Base-by-base conservation (phyloP, 2,797 vertebrate species). In the Oreochromis grahami region DNA sequence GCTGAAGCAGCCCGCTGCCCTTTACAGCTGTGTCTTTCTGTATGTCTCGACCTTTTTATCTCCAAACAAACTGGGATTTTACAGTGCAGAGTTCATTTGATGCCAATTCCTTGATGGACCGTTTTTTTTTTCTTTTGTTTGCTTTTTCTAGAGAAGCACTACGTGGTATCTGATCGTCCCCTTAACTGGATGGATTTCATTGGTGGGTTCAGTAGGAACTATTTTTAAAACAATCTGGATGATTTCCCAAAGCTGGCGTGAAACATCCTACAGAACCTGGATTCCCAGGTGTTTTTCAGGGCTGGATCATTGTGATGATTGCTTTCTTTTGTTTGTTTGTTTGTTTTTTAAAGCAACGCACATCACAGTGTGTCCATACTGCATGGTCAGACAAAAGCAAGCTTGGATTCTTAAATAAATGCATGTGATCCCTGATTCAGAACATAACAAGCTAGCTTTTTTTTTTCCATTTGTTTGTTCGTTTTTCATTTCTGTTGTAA, bases 61-160 rank as follows among this genome's bases (percentile, higher is more conserved):
- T 79, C 19, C 50, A 86, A 87, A 84, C 26, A 72, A 88, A 93
- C 80, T 88, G 84, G 86, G 83, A 88, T 91, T 94, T 93, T 91
- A 92, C 90, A 91, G 80, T 70, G 68, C 92, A 87, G 87, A 96
- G 92, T 95, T 95, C 89, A 86, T 88, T 90, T 85, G 78, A 96
- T 96, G 94, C 94, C 94, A 96, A 94, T 91, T 91, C 81, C 79
- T 89, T 77, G 51, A 86, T 43, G 85, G 79, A 88, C 80, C 50
- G 51, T 86, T 34, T 70, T 50, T 84, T 19, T 19, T 48, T 29
- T 72, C 24, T 26, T 26, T 45, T 24, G 8, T 72, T 48, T 72
- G 7, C 7, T 4, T 87, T 90, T 85, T 86, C 26, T 85, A 86
- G 82, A 83, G 29, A n/a, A 83, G 65, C 43, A 76, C 77, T 80